phyloP scores from a whole-genome alignment of 2,113 vertebrate species.

The Coptodon rendalli region DNA sequence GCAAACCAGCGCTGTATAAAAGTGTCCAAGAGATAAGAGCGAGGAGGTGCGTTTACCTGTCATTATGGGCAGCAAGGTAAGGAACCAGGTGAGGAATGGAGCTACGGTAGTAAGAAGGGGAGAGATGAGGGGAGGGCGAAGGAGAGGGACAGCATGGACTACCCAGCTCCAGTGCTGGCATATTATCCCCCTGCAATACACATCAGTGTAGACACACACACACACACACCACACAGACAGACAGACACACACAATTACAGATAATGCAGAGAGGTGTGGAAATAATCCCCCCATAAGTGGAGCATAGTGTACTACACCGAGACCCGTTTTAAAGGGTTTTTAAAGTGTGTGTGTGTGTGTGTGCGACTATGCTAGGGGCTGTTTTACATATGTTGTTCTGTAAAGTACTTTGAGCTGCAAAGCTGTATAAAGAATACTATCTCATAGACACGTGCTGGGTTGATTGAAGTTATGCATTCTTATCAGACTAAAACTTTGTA shows the following conservation, averaged over 20 bases:
- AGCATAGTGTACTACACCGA: background rate
- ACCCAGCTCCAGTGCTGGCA: slow-evolving; percentile 62
- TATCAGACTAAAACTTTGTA: background rate
- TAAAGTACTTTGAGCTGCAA: background rate
- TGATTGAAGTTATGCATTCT: background rate
- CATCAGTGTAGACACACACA: slow-evolving; percentile 5
- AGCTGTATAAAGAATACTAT: background rate
- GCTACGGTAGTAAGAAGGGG: slow-evolving; percentile 58
- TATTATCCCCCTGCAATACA: slow-evolving; percentile 65
- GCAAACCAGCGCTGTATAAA: background rate
- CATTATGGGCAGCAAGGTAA: slow-evolving; percentile 52
- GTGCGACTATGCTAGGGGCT: background rate
- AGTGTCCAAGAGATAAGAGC: background rate
- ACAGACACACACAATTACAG: background rate
- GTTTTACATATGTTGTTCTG: background rate
- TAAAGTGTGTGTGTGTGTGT: background rate
- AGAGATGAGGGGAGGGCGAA: slow-evolving; percentile 59
- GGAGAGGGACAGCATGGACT: slow-evolving; percentile 59
- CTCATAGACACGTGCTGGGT: background rate
- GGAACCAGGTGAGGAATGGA: slow-evolving; percentile 64
- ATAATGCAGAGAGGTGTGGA: background rate
- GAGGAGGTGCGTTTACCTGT: slow-evolving; percentile 55
- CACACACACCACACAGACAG: slow-evolving; percentile 5
- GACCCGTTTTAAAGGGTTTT: background rate
- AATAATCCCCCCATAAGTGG: background rate